These are phyloP conservation scores for Muscicapa adusta DNA, from an alignment of 2,113 vertebrate species.

Conservation along the genomic window DNA sequence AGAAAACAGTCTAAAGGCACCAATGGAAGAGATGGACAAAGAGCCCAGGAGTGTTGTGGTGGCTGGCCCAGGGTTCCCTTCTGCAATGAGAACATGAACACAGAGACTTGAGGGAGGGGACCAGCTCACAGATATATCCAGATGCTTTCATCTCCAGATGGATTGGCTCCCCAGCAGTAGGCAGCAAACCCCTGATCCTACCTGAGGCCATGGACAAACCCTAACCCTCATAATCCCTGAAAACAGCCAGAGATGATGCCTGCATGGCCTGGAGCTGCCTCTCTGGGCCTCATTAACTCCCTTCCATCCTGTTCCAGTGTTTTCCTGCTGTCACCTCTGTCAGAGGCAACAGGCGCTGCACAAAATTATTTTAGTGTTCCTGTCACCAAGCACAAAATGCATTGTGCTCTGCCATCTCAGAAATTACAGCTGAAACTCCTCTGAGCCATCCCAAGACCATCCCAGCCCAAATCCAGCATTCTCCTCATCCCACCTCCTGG, in stretches of 20 bases:
- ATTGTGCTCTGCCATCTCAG: fast-evolving
- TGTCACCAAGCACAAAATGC: neutral
- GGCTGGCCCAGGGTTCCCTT: neutral
- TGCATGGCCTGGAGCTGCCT: neutral
- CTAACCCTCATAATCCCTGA: neutral
- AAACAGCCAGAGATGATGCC: neutral
- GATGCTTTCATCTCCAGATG: neutral
- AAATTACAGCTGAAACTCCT: neutral
- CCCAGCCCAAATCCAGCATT: neutral
- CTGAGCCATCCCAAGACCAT: neutral
- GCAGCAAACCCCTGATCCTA: neutral
- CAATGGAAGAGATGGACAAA: neutral
- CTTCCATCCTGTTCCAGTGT: neutral
- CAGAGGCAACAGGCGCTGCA: neutral
- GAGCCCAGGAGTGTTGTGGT: neutral
- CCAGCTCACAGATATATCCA: neutral
- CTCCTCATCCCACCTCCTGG: neutral
- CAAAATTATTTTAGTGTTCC: neutral
- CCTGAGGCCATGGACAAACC: neutral
- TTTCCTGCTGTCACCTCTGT: neutral
- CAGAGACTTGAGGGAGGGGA: neutral
- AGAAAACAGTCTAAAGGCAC: neutral
- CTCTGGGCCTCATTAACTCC: neutral
- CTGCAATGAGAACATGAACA: neutral
- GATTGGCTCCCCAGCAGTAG: neutral